Evolutionary conservation across 2,113 vertebrate species (phyloP).

Genomic region (Nettapus auritus): DNA sequence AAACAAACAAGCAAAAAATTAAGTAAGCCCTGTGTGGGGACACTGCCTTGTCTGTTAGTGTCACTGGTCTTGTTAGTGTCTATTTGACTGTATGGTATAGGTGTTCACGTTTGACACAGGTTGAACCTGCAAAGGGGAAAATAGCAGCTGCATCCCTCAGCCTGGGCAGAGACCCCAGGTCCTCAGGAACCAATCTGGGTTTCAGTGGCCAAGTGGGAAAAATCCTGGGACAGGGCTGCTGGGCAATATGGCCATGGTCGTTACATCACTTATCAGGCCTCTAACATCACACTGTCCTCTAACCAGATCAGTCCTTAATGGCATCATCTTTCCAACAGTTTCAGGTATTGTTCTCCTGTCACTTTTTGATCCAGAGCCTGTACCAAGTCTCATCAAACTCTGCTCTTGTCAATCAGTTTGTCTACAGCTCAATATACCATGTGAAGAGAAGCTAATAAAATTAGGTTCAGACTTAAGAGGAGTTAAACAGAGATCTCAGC

Average conservation of each 20-base stretch:
- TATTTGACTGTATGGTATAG: background rate
- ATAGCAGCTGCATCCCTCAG: accelerated
- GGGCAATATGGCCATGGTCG: background rate
- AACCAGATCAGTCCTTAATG: background rate
- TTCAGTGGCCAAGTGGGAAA: background rate
- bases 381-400: background rate
- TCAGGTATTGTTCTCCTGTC: background rate
- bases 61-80: accelerated
- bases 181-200: background rate
- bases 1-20: too few relatives aligned
- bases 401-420: background rate
- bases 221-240: background rate
- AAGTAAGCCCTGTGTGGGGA: too few relatives aligned
- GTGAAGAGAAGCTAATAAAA: background rate
- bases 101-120: background rate
- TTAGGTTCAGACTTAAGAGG: background rate
- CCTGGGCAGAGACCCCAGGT: background rate
- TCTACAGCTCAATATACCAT: background rate
- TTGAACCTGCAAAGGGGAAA: background rate
- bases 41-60: accelerated
- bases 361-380: background rate
- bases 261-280: background rate
- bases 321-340: background rate
- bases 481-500: background rate
- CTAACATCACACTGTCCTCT: background rate